Conservation (phyloP, 2,888 invertebrate species). For the Tricholauxania praeusta region DNA sequence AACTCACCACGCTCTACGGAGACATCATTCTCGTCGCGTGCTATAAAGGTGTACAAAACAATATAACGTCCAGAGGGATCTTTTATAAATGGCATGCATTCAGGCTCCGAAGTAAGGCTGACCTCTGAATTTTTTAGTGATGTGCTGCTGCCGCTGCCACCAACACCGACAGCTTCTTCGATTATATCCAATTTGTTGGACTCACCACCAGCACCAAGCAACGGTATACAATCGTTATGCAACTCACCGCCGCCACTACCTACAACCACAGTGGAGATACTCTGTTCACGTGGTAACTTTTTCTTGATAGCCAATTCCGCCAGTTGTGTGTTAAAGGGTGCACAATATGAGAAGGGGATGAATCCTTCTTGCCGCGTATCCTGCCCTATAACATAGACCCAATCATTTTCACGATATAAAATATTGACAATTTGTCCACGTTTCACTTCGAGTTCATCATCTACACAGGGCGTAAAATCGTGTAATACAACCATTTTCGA, state of each 20-base stretch:
- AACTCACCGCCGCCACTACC: conserved; percentile 47
- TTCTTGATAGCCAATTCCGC: conserved; percentile 88
- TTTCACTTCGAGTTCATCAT: conserved; percentile 91
- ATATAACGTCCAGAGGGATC: conserved; percentile 92
- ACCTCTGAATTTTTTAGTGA: conserved; percentile 67
- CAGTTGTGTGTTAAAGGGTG: conserved; percentile 80
- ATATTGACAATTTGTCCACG: conserved; percentile 95
- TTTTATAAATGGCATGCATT: conserved; percentile 79
- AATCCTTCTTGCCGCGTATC: conserved; percentile 93
- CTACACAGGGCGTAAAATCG: conserved; percentile 95
- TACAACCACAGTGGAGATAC: conserved; percentile 25
- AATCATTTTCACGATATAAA: conserved; percentile 94
- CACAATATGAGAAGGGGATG: conserved; percentile 94
- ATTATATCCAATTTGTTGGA: conserved; percentile 58
- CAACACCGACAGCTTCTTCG: conserved; percentile 54
- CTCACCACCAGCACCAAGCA: conserved; percentile 45
- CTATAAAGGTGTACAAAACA: conserved; percentile 92
- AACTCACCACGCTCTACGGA: conserved; percentile 94
- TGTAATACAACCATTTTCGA: conserved; percentile 95
- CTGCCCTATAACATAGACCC: conserved; percentile 95
- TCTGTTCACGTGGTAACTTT: conserved; percentile 81
- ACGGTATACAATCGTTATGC: conserved; percentile 56
- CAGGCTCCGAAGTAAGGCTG: conserved; percentile 71
- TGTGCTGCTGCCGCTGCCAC: conserved; percentile 43
- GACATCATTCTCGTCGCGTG: conserved; percentile 93